A percentile compares a stretch with the other conserved stretches of the same genome.
Conservation (phyloP, 2,888 invertebrate genomes). For the Harmothoe impar region DNA sequence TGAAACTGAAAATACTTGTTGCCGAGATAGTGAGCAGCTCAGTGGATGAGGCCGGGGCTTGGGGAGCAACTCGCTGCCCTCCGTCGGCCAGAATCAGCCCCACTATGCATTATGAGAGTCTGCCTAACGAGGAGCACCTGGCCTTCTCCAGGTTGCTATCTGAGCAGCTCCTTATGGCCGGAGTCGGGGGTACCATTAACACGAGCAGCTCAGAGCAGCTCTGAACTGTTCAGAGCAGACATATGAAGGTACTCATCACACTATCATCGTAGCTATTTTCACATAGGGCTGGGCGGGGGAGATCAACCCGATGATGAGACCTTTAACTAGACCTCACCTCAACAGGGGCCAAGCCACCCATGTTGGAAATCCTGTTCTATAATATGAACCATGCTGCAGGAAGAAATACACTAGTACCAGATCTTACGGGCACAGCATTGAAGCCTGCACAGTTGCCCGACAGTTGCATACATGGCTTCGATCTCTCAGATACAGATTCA, state of each 20-base stretch:
- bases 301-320: neutral
- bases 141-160: neutral
- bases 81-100: neutral
- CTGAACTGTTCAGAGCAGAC: constrained; percentile 14
- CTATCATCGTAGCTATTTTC: neutral
- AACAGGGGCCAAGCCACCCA: neutral
- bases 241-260: neutral
- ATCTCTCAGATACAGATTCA: neutral
- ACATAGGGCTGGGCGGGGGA: neutral
- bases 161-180: neutral
- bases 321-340: constrained; percentile 24
- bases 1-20: too few relatives aligned
- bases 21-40: neutral
- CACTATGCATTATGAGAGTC: neutral
- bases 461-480: neutral
- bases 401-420: neutral
- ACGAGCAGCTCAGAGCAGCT: neutral
- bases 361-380: neutral
- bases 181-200: constrained; percentile 35
- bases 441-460: neutral
- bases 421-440: neutral
- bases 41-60: neutral
- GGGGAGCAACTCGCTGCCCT: neutral
- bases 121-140: constrained; percentile 14
- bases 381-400: neutral